Evolutionary conservation across 2,888 invertebrate genomes (phyloP), one percentile per base, ranked within the genome.

Genomic region (Xanthostigma xanthostigma): DNA sequence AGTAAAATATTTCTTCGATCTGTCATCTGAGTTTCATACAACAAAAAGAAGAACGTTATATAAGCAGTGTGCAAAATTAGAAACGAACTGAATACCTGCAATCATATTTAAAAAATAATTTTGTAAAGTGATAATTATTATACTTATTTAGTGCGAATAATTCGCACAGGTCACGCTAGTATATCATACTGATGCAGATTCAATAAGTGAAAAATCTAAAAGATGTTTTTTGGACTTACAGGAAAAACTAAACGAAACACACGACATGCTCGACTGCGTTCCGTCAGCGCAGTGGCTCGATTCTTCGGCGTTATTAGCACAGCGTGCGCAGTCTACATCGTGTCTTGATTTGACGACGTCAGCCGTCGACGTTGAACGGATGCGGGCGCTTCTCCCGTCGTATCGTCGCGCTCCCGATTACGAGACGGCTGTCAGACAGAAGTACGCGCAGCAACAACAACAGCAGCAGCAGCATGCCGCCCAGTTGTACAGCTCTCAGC

Each of bases 361-460:
- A 12, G 33, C 46, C 8, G 54, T 64, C 3, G 73, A 73, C 50
- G 64, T 72, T 35, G 73, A 78, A 53, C 73, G 72, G 58, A 67
- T 71, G 56, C 80, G 87, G 58, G 82, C 84, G 12, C 72, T 89
- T 53, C 65, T 89, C n/a, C 89, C 90, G 0, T 81, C 83, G 0
- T 90, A 90, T 64, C 76, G 94, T 3, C 88, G 88, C 1, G 91
- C 93, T 2, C 95, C 96, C 0, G 94, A 94, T 68, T 96, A 96
- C 66, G 93, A 94, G 62, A 90, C 91, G 0, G 93, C 94, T 11
- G 76, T 95, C 51, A 87, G 88, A 62, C 84, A 88, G 59, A 90
- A 90, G 63, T 85, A 86, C 65, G 73, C 78, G 44, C 76, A 72
- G 34, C 72, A 72, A n/a, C 67, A 72, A n/a, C 67, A 67, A 49